Percentiles rank a stretch among this genome's conserved stretches.
These are phyloP conservation scores for Brachionichthys hirsutus DNA, from an alignment of 2,113 vertebrate species.

Conservation along the genomic window DNA sequence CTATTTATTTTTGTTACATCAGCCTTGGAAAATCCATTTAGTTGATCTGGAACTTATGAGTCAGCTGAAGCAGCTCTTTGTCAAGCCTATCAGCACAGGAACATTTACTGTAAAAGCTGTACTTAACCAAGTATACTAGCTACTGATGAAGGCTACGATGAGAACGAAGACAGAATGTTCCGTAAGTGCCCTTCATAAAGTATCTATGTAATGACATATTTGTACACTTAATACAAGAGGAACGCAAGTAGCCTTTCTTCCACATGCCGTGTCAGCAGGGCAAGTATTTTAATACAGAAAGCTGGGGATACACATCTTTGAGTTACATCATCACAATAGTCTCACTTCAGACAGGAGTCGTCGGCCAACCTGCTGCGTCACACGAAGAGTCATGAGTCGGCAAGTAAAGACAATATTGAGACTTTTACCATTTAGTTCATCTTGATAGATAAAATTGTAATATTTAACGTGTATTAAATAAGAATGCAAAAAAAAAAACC, in stretches of 20 bases:
- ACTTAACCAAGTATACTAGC: no score
- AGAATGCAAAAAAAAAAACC: slow-evolving; percentile 27
- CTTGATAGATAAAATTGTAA: slow-evolving; percentile 20
- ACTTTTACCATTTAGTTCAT: slow-evolving; percentile 19
- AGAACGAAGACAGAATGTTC: neutral
- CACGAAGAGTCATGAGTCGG: neutral
- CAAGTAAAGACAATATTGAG: slow-evolving; percentile 13
- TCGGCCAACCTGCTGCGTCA: neutral
- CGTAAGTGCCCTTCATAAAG: no score
- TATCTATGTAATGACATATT: no score
- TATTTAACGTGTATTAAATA: slow-evolving; percentile 29
- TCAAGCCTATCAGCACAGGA: no score
- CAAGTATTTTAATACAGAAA: neutral
- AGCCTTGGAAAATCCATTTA: no score
- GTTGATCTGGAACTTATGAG: no score
- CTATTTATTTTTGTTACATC: no score
- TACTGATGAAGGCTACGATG: neutral
- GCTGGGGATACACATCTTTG: slow-evolving; percentile 46
- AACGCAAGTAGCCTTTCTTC: neutral
- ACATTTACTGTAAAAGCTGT: no score
- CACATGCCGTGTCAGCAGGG: neutral
- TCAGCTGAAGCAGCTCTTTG: no score
- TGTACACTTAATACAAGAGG: no score
- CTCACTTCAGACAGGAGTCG: slow-evolving; percentile 6
- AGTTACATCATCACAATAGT: slow-evolving; percentile 34